Evolutionary conservation across 2,797 vertebrate genomes (phyloP).

Genomic region (Hypotaenidia okinawae): DNA sequence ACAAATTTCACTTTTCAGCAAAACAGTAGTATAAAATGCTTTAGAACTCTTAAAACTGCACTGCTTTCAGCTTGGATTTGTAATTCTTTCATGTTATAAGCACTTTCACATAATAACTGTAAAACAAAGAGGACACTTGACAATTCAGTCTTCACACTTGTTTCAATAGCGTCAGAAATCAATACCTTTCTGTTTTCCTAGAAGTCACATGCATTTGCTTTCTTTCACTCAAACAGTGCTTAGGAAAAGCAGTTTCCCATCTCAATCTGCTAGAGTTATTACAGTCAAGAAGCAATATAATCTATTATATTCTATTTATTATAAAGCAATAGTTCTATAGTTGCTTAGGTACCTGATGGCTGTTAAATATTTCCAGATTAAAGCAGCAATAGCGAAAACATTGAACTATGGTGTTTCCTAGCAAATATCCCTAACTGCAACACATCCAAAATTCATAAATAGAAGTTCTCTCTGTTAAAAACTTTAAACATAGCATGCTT

Average conservation of each 20-base stretch:
- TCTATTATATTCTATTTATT: background rate
- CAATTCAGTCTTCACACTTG: background rate
- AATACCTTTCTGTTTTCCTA: background rate
- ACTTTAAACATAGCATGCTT: background rate
- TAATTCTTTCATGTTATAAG: background rate
- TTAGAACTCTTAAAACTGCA: background rate
- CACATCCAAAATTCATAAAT: background rate
- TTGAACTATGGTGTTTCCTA: background rate
- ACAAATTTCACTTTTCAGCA: background rate
- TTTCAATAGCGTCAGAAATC: background rate
- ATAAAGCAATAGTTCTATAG: background rate
- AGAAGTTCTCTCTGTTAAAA: background rate
- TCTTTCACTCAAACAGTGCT: background rate
- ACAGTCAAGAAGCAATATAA: background rate
- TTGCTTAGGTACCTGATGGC: background rate
- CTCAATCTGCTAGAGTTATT: background rate
- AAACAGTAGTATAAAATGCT: background rate
- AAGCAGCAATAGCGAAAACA: background rate
- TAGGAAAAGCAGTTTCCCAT: background rate
- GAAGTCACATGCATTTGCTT: background rate
- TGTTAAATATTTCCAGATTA: background rate
- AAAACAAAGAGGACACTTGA: background rate
- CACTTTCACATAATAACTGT: background rate
- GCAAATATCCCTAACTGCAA: background rate
- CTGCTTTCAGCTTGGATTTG: background rate